phyloP scores from a whole-genome alignment of 2,113 vertebrate genomes.

The Notechis scutatus region DNA sequence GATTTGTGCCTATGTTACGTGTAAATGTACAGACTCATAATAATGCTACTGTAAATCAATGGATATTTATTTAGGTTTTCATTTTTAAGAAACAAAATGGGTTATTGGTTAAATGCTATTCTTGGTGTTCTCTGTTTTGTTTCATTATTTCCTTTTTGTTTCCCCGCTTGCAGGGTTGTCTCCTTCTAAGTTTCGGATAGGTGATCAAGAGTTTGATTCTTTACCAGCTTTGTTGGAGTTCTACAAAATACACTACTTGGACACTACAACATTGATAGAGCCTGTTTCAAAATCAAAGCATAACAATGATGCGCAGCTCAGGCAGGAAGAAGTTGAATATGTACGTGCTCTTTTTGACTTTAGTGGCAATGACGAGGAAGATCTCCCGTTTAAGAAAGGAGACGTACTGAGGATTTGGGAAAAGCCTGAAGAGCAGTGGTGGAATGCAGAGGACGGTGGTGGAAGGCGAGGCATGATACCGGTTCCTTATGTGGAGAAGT shows the following conservation, averaged over 20 bases:
- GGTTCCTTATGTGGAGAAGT: slow-evolving; percentile 97
- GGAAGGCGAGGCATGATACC: slow-evolving; percentile 97
- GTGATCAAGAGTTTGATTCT: slow-evolving; percentile 97
- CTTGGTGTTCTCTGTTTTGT: neutral
- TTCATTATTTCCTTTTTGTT: slow-evolving; percentile 1
- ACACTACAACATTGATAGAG: slow-evolving; percentile 98
- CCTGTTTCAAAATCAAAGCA: slow-evolving; percentile 91
- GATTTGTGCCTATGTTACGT: neutral
- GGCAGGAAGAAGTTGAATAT: slow-evolving; percentile 85
- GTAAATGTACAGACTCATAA: neutral
- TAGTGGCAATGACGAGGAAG: slow-evolving; percentile 97
- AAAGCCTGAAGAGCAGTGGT: slow-evolving; percentile 99
- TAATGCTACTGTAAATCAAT: neutral
- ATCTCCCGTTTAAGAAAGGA: slow-evolving; percentile 97
- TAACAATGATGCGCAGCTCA: slow-evolving; percentile 79
- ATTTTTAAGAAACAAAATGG: neutral
- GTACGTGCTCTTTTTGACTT: slow-evolving; percentile 98
- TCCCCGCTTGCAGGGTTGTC: slow-evolving; percentile 73
- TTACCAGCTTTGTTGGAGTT: slow-evolving; percentile 95
- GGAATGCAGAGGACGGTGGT: slow-evolving; percentile 94
- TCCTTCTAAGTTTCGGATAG: slow-evolving; percentile 88
- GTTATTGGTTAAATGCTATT: neutral
- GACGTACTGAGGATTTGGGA: slow-evolving; percentile 92
- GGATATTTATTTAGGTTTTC: neutral
- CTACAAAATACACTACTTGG: slow-evolving; percentile 99